A percentile compares a stretch with the other conserved stretches of the same genome.
Conservation (phyloP, 1,140 invertebrate genomes). For the Hesperophylax magnus region DNA sequence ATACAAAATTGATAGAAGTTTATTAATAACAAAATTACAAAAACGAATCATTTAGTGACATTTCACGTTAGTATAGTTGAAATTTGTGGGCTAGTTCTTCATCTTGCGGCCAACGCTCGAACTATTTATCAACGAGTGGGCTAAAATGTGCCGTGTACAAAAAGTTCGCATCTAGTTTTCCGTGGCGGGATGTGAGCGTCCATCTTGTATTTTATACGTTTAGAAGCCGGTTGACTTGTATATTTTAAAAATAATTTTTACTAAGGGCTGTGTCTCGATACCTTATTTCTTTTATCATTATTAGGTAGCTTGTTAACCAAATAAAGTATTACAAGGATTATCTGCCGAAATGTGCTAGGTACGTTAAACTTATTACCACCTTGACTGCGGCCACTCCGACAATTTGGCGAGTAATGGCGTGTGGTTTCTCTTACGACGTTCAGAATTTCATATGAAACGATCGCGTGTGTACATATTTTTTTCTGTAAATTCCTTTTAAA, state of each 20-base stretch:
- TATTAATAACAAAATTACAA: too few species aligned
- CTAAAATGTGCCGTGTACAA: conserved; percentile 50
- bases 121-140: conserved; percentile 47
- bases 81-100: conserved; percentile 20
- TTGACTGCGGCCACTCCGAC: conserved; percentile 59
- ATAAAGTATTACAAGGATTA: conserved; percentile 67
- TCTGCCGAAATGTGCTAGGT: conserved; percentile 70
- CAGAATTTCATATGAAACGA: conserved; percentile 38
- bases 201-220: conserved; percentile 71
- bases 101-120: conserved; percentile 29
- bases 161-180: conserved; percentile 50
- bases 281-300: conserved; percentile 67
- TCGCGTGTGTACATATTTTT: conserved; percentile 36
- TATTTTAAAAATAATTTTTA: conserved; percentile 64
- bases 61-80: conserved; percentile 15
- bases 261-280: conserved; percentile 65
- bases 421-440: conserved; percentile 60
- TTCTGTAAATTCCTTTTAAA: conserved; percentile 10
- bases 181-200: conserved; percentile 66
- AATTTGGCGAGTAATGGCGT: conserved; percentile 72
- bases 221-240: conserved; percentile 68
- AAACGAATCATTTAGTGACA: conserved; percentile 11
- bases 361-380: conserved; percentile 61
- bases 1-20: too few species aligned
- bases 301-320: conserved; percentile 65